Base-by-base conservation (phyloP, 2,113 vertebrate genomes). In the Tachysurus vachellii region DNA sequence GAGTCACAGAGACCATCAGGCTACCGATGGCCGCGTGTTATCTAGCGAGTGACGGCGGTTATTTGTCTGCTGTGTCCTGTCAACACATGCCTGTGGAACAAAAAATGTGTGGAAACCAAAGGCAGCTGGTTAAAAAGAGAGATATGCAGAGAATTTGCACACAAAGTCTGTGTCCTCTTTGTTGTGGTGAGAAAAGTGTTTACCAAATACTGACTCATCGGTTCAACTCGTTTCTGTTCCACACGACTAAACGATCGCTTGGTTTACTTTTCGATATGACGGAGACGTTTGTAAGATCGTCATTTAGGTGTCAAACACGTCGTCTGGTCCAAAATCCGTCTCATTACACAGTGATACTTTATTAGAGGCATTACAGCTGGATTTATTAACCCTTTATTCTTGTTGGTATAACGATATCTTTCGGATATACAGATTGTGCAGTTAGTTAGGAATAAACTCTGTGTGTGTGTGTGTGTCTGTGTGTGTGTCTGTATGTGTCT, bases 51-150 rank as follows among this genome's bases (percentile, higher is more conserved):
- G 64, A 75, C 68, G 57, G 50, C 19, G 77, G 83, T 83, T 85
- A 84, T 88, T 85, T 76, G 86, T 91, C 90, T 91, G 86, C 77
- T 26, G 36, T 81, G 85, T 93, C 90, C 91, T 93, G 93, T 93
- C 91, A 93, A 92, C 92, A 92, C 92, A 90, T 70, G 90, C 84
- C 92, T 90, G 76, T 73, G 83, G 90, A 92, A 88, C 77, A 88
- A 50, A 88, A 92, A 80, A 71, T 87, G 77, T 87, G 79, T 70
- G 79, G 90, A 90, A 93, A 91, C 88, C 92, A 90, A 92, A 81
- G 84, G 53, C 91, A 92, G 89, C 85, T 91, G 90, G 91, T 91
- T 84, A 85, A 90, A 92, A 87, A 86, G 75, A 68, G 83, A 90
- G 89, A 92, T 90, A 92, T 91, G 88, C 79, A 68, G 89, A 88